A percentile compares a stretch with the other conserved stretches of the same genome.
phyloP scores from a whole-genome alignment of 2,888 invertebrate species.

The Coleophora flavipennella region DNA sequence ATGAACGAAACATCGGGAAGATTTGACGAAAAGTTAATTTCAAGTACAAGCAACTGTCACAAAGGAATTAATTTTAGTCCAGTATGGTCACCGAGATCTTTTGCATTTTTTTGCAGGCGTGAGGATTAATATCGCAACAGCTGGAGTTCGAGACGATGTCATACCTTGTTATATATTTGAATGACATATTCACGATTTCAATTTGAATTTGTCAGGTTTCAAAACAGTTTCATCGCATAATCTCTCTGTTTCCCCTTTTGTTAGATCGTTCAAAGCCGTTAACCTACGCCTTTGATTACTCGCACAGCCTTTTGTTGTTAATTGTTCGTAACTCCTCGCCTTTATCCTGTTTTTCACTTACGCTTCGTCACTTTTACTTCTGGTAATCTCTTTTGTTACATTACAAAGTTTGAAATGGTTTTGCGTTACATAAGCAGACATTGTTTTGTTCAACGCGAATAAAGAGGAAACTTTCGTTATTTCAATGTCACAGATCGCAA shows the following conservation, averaged over 20 bases:
- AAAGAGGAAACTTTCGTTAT: background rate
- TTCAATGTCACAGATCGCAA: too few species aligned
- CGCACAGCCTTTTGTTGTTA: slow-evolving; percentile 29
- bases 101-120: slow-evolving; percentile 39
- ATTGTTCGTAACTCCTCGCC: slow-evolving; percentile 33
- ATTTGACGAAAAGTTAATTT: slow-evolving; percentile 58
- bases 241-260: slow-evolving; percentile 40
- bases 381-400: slow-evolving; percentile 22
- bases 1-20: slow-evolving; percentile 10
- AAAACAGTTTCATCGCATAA: slow-evolving; percentile 27
- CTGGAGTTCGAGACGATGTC: slow-evolving; percentile 27
- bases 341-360: slow-evolving; percentile 25
- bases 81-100: slow-evolving; percentile 34
- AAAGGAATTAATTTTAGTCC: slow-evolving; percentile 60
- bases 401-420: background rate
- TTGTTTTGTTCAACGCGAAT: slow-evolving; percentile 1
- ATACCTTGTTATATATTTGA: slow-evolving; percentile 53
- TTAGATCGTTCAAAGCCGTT: slow-evolving; percentile 34
- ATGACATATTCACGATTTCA: slow-evolving; percentile 49
- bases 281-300: slow-evolving; percentile 35
- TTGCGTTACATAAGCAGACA: background rate
- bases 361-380: slow-evolving; percentile 22
- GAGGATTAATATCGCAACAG: slow-evolving; percentile 44
- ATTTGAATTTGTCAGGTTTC: slow-evolving; percentile 33
- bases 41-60: slow-evolving; percentile 49